These are phyloP conservation scores for Ooceraea biroi DNA, from an alignment of 1,140 invertebrate species.

Conservation along the genomic window DNA sequence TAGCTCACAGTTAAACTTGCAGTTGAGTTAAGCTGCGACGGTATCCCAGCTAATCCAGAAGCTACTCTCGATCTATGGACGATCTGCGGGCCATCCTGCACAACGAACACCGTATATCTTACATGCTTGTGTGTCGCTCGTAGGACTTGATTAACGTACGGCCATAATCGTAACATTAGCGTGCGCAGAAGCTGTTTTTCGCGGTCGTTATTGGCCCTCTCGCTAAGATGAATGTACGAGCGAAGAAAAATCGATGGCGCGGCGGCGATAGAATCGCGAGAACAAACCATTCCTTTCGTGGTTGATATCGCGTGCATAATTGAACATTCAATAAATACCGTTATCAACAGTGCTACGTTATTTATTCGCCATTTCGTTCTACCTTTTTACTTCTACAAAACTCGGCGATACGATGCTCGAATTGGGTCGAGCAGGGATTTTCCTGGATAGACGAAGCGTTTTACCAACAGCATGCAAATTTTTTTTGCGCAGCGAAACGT, in stretches of 20 bases:
- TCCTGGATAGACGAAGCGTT: slow-evolving; percentile 24
- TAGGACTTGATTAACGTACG: slow-evolving; percentile 35
- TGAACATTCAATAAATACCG: slow-evolving; percentile 45
- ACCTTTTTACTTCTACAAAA: background rate
- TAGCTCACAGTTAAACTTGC: slow-evolving; percentile 31
- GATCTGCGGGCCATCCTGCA: background rate
- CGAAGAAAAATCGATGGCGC: slow-evolving; percentile 33
- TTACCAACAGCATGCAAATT: slow-evolving; percentile 14
- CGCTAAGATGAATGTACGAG: slow-evolving; percentile 31
- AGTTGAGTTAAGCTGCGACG: background rate
- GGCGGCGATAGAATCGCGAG: slow-evolving; percentile 25
- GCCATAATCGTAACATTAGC: slow-evolving; percentile 58
- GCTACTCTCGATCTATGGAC: background rate
- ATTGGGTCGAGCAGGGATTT: slow-evolving; percentile 44
- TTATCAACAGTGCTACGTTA: slow-evolving; percentile 45
- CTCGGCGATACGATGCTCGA: slow-evolving; percentile 6
- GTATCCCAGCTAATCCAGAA: background rate
- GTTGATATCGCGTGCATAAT: slow-evolving; percentile 32
- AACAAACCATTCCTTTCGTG: background rate
- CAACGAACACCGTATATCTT: slow-evolving; percentile 6
- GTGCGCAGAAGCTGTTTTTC: slow-evolving; percentile 52
- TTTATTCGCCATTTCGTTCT: slow-evolving; percentile 26
- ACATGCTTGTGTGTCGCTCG: slow-evolving; percentile 22
- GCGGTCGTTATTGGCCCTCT: slow-evolving; percentile 47
- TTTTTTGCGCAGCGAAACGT: slow-evolving; percentile 15